Base-by-base conservation (phyloP, 2,888 invertebrate species). In the Onchidella celtica region DNA sequence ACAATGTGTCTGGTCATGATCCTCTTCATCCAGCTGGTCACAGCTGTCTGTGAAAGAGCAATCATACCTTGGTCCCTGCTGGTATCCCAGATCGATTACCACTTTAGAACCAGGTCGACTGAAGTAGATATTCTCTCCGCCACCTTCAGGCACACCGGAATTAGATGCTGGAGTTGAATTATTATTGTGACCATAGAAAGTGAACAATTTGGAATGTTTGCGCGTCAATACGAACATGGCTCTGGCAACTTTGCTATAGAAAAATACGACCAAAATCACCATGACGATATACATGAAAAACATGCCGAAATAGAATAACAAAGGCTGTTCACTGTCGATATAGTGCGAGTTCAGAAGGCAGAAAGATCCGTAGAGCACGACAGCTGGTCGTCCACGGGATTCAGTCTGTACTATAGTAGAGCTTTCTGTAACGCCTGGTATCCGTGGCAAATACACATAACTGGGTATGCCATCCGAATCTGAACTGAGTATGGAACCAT, bases 171-270 rank as follows among this genome's bases (percentile, higher is more conserved):
- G 78, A 1, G 78, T 40, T 14, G 47, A 59, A 38, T 27, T 57
- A 55, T 66, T 63, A 24, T 65, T 24, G 69, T 3, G 21, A 27
- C 24, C 40, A 36, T 69, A 69, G 27, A 78, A 69, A 6, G 78
- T 68, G 29, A 68, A 69, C 78, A 78, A 27, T 17, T 59, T 65
- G 4, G 78, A 57, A 27, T 78, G 69, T 68, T 61, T 78, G 36
- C 34, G 57, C 21, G 59, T 70, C 61, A 78, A 24, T 6, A 29
- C 21, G 36, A 78, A 70, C 69, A 78, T 78, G 38, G 69, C 24
- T 17, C 70, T 57, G 57, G 78, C 69, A 11, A 69, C 76, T 24
- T 47, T 63, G 29, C 66, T 72, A 34, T 80, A 80, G 74, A 74
- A 80, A 32, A 66, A 63, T 9, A 74, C 34, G 17, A 80, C 74